Evolutionary conservation across 2,888 invertebrate species (phyloP), one percentile per base, ranked within the genome.

Genomic region (Torymus auratus): DNA sequence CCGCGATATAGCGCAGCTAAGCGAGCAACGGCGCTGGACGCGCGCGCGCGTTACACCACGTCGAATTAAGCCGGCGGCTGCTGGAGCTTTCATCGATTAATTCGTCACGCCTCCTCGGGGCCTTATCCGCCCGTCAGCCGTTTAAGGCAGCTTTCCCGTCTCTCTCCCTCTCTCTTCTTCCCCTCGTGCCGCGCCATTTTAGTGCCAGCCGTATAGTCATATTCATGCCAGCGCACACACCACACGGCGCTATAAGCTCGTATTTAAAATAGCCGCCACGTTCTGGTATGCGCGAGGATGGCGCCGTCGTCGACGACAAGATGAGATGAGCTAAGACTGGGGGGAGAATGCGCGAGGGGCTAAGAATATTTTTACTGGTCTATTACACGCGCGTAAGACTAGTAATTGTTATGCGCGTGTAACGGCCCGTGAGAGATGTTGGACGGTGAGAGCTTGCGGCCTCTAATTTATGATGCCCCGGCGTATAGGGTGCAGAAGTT

Each of bases 31-130:
- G 69, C 55, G 71, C 13, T 28, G n/a, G 41, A 7, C 58, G 20
- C 41, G 50, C 10, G 50, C 10, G 23, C 60, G 41, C 61, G 62
- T 70, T 64, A 64, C 62, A 70, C 62, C 12, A 62, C 50, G 62
- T 56, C 50, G 77, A 77, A 77, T 70, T 70, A 77, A 77, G 77
- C 62, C 56, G 53, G 75, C 53, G 67, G 15, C 53, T 23, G 62
- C 58, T 2, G 28, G 3, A 28, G 28, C 67, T 60, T 75, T 75
- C 75, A 68, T 75, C 75, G 75, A 68, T 68, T 75, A 60, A 60
- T 75, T 68, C 75, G 60, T 67, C 67, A 61, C 53, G 64, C 56
- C 20, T 53, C 60, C 23, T 7, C n/a, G n/a, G 55, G 14, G 12
- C 15, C 50, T 74, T 65, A 74, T 53, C 53, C 62, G 15, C 10